Base-by-base conservation (phyloP, 2,888 invertebrate species). In the Polylopha cassiicola region DNA sequence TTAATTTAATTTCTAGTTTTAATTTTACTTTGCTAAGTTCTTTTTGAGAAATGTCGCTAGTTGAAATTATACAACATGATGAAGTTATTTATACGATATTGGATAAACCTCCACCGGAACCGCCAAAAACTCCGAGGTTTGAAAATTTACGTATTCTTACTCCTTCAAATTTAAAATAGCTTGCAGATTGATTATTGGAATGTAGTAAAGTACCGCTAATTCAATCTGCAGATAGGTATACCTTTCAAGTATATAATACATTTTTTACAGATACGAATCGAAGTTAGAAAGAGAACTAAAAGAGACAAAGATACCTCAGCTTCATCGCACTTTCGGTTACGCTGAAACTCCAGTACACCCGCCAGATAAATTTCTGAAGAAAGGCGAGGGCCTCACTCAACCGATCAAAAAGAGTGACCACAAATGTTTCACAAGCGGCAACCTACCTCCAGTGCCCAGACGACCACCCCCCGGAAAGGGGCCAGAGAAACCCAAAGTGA, bases 51-150 rank as follows among this genome's bases (percentile, higher is more conserved):
- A 91, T 91, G 91, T 91, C 91, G 18, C 63, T 90, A 31, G 87
- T 91, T 23, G 85, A 88, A 62, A 89, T 91, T 53, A 79, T 87
- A n/a, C 60, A 88, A 17, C 91, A 91, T 53, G 67, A 90, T 59
- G 92, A 92, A 82, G 88, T 87, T 47, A 91, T 92, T 56, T 89
- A 89, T 53, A 84, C 88, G 34, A 86, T 89, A 44, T 80, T 88
- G 31, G 79, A 82, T 52, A 82, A 84, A 49, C 76, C 79, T 17
- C 74, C 77, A 15, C 78, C 80, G 24, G 73, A 76, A 24, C 76
- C 82, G 17, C 79, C 81, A 9, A 87, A 84, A 55, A 85, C 87
- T 2, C 87, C 87, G 22, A 86, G 84, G 86, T 85, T 37, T 22
- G n/a, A 4, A 24, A 14, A 8, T 11, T 18, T 20, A 11, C 11